Conservation (phyloP, 2,888 invertebrate genomes). For the Hofmannophila pseudospretella region DNA sequence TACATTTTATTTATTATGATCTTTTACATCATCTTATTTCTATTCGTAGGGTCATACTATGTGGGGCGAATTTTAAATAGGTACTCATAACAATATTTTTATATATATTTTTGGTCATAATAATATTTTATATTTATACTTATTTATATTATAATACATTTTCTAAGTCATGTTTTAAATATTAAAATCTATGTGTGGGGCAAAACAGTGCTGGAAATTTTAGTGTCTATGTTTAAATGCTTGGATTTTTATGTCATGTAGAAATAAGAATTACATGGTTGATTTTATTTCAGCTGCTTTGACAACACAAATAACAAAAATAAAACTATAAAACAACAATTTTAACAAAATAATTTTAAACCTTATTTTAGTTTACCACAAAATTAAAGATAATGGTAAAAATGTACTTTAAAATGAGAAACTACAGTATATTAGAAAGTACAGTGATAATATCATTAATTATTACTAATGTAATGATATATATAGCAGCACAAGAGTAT, state of each 20-base stretch:
- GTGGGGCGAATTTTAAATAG: slow-evolving; percentile 20
- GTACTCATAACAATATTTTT: slow-evolving; percentile 21
- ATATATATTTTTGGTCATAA: slow-evolving; percentile 42
- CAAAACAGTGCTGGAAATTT: slow-evolving; percentile 49
- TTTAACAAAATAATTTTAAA: not conserved
- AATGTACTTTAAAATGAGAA: too few species aligned
- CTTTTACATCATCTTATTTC: slow-evolving; percentile 28
- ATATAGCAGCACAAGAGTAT: too few species aligned
- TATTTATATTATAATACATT: slow-evolving; percentile 14
- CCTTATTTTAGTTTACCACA: too few species aligned
- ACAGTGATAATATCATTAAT: too few species aligned
- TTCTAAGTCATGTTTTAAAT: slow-evolving; percentile 18
- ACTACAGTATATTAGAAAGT: too few species aligned
- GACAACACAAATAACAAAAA: slow-evolving; percentile 16
- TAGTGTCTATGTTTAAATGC: slow-evolving; percentile 43
- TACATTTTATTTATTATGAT: slow-evolving; percentile 43
- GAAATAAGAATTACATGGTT: not conserved
- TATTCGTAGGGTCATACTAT: slow-evolving; percentile 33
- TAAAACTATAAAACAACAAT: slow-evolving; percentile 1
- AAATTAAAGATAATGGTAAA: too few species aligned
- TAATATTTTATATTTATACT: slow-evolving; percentile 21
- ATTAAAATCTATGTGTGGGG: slow-evolving; percentile 41
- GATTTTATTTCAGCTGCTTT: slow-evolving; percentile 11
- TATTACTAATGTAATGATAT: too few species aligned
- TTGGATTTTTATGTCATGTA: slow-evolving; percentile 24